Evolutionary conservation across 2,797 vertebrate genomes (phyloP), one percentile per base, ranked within the genome.

Genomic region (Phylloscopus collybita): DNA sequence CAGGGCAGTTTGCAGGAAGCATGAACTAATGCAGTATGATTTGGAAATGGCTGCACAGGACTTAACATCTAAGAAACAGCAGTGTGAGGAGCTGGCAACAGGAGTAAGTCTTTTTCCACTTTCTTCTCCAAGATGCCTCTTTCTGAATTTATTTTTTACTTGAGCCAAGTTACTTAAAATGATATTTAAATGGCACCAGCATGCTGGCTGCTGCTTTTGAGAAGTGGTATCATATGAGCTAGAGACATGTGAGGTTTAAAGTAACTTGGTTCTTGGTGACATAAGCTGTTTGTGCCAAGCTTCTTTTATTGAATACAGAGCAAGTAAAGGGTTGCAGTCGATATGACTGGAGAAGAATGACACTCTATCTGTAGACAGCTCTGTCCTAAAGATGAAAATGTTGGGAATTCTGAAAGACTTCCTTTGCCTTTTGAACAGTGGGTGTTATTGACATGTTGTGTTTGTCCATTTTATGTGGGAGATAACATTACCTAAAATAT

Each of bases 1-100:
- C 97, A 99, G 99, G 98, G 98, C 99, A 5, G 99, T 99, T 92
- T 99, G 99, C 97, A 98, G 98, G 95, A 99, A 99, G 94, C 99
- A 99, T 11, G 99, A 99, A 97, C 98, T 99, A 89, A 98, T 98
- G 97, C 99, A 99, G 88, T 99, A 98, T 93, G 99, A 99, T 87
- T 98, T 99, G 91, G 99, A 99, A 98, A 98, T 98, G 97, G 98
- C 98, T n/a, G 98, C 98, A 25, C 98, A 99, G 93, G 99, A 99
- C 97, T 97, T 99, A 62, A 96, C 98, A 72, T 98, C 98, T 54
- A 99, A 99, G 98, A 99, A 99, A 95, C 99, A 99, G 96, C 99
- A 99, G 86, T 98, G 98, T n/a, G 99, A 99, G 94, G 99, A 99
- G 96, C 97, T 99, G 95, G 98, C 98, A 86, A 99, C 99, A 29